Evolutionary conservation across 2,113 vertebrate species (phyloP).

Genomic region (Otis tarda): DNA sequence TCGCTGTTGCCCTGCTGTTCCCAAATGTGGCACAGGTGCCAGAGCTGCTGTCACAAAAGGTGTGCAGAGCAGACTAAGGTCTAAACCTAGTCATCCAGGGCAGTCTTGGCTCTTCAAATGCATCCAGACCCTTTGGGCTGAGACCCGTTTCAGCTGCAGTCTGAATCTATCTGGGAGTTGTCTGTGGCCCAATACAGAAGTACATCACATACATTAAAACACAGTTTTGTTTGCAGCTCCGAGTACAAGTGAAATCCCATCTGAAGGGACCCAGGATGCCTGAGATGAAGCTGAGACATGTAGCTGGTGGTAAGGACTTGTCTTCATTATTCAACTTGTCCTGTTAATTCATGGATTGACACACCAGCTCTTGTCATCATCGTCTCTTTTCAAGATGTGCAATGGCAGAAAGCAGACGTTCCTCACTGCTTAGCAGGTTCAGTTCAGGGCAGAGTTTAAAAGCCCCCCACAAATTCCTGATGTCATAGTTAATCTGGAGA

Average conservation of each 20-base stretch:
- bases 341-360: neutral
- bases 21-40: neutral
- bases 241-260: neutral
- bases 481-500: neutral
- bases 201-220: neutral
- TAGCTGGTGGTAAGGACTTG: neutral
- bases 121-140: neutral
- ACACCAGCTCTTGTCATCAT: neutral
- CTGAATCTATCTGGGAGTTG: neutral
- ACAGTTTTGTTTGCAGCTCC: neutral
- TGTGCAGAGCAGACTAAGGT: neutral
- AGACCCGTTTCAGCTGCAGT: neutral
- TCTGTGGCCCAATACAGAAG: neutral
- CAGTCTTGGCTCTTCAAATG: neutral
- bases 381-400: neutral
- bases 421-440: neutral
- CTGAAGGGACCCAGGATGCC: neutral
- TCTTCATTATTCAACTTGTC: neutral
- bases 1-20: neutral
- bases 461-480: neutral
- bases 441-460: neutral
- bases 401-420: neutral
- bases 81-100: neutral
- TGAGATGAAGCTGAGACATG: neutral
- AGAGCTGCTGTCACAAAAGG: neutral